These are phyloP conservation scores for Asobara japonica DNA, from an alignment of 1,140 invertebrate genomes.

Conservation along the genomic window DNA sequence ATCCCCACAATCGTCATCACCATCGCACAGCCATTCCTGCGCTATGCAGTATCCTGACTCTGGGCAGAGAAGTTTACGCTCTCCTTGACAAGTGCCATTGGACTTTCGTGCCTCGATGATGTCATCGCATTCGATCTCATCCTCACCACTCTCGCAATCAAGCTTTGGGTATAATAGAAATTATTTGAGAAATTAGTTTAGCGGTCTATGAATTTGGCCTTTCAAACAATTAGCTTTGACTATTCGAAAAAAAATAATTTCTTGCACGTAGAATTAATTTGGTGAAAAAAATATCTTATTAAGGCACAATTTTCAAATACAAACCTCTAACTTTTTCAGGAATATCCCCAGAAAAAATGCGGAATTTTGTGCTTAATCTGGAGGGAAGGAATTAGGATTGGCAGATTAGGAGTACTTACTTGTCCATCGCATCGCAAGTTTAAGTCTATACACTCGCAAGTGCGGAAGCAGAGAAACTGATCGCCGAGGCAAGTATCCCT, in stretches of 20 bases:
- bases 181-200: no score
- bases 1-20: slow-evolving; percentile 84
- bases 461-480: slow-evolving; percentile 69
- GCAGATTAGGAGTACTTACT: slow-evolving; percentile 45
- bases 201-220: no score
- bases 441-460: slow-evolving; percentile 71
- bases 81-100: slow-evolving; percentile 69
- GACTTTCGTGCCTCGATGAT: slow-evolving; percentile 55
- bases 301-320: no score
- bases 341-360: no score
- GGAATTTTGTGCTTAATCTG: no score
- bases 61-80: slow-evolving; percentile 74
- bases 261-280: no score
- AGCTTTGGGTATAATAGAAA: slow-evolving; percentile 44
- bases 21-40: slow-evolving; percentile 81
- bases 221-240: no score
- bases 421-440: slow-evolving; percentile 52
- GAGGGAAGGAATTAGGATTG: no score
- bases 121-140: slow-evolving; percentile 73
- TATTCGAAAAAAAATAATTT: neutral
- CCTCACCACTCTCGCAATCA: slow-evolving; percentile 75
- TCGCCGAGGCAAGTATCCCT: slow-evolving; percentile 60
- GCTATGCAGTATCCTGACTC: slow-evolving; percentile 78
- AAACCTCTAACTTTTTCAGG: no score
- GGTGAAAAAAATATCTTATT: no score